These are phyloP conservation scores for Anthophora plumipes DNA, from an alignment of 2,888 invertebrate genomes.

Conservation along the genomic window DNA sequence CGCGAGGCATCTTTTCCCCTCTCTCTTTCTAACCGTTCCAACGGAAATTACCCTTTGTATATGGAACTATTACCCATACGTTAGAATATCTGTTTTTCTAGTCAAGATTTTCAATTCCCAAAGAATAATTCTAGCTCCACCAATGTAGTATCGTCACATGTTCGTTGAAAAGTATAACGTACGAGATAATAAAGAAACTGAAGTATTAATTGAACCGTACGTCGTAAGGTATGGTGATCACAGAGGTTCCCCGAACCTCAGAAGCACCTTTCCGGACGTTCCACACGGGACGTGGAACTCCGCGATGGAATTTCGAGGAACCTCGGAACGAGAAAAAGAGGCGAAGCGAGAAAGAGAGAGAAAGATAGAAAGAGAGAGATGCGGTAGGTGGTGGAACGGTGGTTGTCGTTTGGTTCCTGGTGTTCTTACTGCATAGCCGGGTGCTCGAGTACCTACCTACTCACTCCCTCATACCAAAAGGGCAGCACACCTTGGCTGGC, in stretches of 20 bases:
- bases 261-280: constrained; percentile 63
- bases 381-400: constrained; percentile 72
- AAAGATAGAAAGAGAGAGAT: constrained; percentile 58
- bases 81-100: too few species aligned
- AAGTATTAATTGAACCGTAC: background rate
- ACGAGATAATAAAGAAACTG: background rate
- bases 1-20: background rate
- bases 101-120: too few species aligned
- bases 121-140: too few species aligned
- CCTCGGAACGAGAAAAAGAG: constrained; percentile 62
- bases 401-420: constrained; percentile 79
- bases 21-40: constrained; percentile 14
- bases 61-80: background rate
- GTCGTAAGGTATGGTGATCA: constrained; percentile 35
- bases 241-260: constrained; percentile 52
- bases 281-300: constrained; percentile 65
- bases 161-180: background rate
- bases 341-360: constrained; percentile 17
- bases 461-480: constrained; percentile 78
- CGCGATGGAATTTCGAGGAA: constrained; percentile 73
- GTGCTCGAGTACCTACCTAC: constrained; percentile 74
- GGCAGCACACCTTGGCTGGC: constrained; percentile 83
- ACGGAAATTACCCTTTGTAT: background rate
- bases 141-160: background rate
- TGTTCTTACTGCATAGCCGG: constrained; percentile 81